A percentile compares a stretch with the other conserved stretches of the same genome.
phyloP scores from a whole-genome alignment of 2,888 invertebrate genomes.

The Sarcophaga carnaria region DNA sequence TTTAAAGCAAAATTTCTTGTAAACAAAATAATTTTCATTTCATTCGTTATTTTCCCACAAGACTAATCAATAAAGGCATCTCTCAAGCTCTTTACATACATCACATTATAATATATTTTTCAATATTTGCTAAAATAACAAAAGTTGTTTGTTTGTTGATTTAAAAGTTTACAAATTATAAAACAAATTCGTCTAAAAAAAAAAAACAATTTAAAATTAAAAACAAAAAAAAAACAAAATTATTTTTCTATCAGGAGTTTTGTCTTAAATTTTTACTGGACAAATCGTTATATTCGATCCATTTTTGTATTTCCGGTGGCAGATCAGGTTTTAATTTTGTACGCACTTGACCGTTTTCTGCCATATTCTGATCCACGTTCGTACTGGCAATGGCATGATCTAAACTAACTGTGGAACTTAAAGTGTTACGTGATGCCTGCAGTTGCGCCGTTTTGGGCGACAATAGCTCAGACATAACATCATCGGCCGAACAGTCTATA shows the following conservation, averaged over 20 bases:
- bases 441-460: constrained; percentile 73
- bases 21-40: too few relatives aligned
- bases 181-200: constrained; percentile 12
- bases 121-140: constrained; percentile 44
- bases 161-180: too few relatives aligned
- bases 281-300: constrained; percentile 88
- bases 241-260: constrained; percentile 71
- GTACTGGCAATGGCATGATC: constrained; percentile 71
- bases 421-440: constrained; percentile 73
- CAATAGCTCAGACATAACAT: constrained; percentile 82
- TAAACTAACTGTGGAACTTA: constrained; percentile 75
- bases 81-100: constrained; percentile 1
- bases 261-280: constrained; percentile 86
- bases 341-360: constrained; percentile 78
- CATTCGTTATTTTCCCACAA: neutral
- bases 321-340: constrained; percentile 84
- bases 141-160: constrained; percentile 18
- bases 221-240: constrained; percentile 12
- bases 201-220: constrained; percentile 35
- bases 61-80: neutral
- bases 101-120: constrained; percentile 44
- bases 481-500: constrained; percentile 83
- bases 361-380: constrained; percentile 71
- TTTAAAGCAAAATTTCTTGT: too few relatives aligned
- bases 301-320: constrained; percentile 86